Evolutionary conservation across 1,140 invertebrate species (phyloP).

Genomic region (Lordiphosa clarofinis): DNA sequence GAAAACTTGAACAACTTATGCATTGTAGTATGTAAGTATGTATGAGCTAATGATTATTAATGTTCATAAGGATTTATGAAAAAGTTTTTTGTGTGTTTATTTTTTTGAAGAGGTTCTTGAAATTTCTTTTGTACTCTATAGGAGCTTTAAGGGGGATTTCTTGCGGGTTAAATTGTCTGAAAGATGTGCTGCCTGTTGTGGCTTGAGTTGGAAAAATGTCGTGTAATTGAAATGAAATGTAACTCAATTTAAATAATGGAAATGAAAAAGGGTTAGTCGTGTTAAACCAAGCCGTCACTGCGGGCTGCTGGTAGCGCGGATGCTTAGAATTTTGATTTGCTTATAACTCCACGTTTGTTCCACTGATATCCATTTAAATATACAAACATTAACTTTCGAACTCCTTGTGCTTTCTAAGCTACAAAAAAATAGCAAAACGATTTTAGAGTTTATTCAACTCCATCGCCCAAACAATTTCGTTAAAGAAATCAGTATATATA

Average conservation of each 20-base stretch:
- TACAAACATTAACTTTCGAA: too few relatives aligned
- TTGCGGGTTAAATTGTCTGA: slow-evolving; percentile 50
- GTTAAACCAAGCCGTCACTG: too few relatives aligned
- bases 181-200: slow-evolving; percentile 42
- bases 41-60: slow-evolving; percentile 70
- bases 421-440: slow-evolving; percentile 9
- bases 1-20: slow-evolving; percentile 27
- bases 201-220: slow-evolving; percentile 25
- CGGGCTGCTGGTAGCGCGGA: too few relatives aligned
- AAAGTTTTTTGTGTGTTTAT: slow-evolving; percentile 37
- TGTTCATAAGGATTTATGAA: slow-evolving; percentile 63
- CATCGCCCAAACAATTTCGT: slow-evolving; percentile 1
- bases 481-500: slow-evolving; percentile 25
- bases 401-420: too few relatives aligned
- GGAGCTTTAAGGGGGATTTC: neutral
- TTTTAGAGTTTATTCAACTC: slow-evolving; percentile 46
- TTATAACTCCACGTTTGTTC: too few relatives aligned
- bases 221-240: slow-evolving; percentile 55
- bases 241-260: slow-evolving; percentile 15
- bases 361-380: too few relatives aligned
- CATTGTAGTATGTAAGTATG: slow-evolving; percentile 31
- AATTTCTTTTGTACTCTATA: slow-evolving; percentile 17
- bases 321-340: too few relatives aligned
- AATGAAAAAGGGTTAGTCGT: neutral
- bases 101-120: slow-evolving; percentile 11